Base-by-base conservation (phyloP, 1,140 invertebrate genomes). In the Dendrolimus kikuchii region DNA sequence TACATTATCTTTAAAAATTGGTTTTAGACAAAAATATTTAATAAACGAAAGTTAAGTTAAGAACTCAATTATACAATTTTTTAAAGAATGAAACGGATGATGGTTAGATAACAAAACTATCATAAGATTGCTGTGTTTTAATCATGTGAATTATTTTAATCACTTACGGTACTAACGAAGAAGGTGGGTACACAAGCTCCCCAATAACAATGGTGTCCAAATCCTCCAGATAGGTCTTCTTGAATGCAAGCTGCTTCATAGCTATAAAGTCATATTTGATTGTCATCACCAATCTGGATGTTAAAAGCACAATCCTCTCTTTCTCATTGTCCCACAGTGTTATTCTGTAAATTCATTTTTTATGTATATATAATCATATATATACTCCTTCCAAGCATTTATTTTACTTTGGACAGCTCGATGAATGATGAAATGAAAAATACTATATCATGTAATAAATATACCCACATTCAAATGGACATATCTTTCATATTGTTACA, bases 221-320 rank as follows among this genome's bases (percentile, higher is more conserved):
- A 23, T 90, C 83, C 46, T 89, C 81, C 41, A 96, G 72, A 54
- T 90, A 88, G 7, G 95, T 85, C 71, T 92, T 90, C 59, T 89
- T 89, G 62, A 90, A 92, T 52, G 93, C 92, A 9, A 94, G 73
- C 50, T 93, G 87, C 61, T 91, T 92, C 66, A 94, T 83, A 0
- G 93, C 92, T 64, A 96, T 95, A 69, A 96, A 95, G 78, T 96
- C 94, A 82, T 94, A 96, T 68, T 95, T 95, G 38, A 95, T 89
- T 8, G 92, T 89, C 60, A 95, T 89, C 5, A 96, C 75, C 5
- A 91, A 89, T 60, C 91, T 89, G 37, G 92, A 91, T 7, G 92
- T 93, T 37, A 96, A 76, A 5, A 96, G 67, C 1, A 96, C 86
- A 23, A 96, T 87, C 47, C 94, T 89, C 77, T 96, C 95, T 64